Percentiles rank a stretch among this genome's conserved stretches.
Evolutionary conservation across 2,888 invertebrate species (phyloP).

Genomic region (Penaeus monodon): DNA sequence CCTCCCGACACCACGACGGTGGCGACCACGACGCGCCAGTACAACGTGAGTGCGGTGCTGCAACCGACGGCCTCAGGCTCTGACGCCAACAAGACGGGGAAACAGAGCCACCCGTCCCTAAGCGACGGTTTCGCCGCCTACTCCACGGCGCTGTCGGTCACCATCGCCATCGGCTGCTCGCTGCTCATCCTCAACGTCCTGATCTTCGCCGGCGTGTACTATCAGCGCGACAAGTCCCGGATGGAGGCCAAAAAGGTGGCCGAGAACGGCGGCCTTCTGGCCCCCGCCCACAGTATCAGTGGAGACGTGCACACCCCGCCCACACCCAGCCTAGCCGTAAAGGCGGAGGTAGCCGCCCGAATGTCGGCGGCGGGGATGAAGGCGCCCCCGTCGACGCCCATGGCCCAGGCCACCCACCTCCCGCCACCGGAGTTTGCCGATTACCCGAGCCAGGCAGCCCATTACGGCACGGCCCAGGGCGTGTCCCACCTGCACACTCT

Average conservation of each 20-base stretch:
- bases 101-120: slow-evolving; percentile 61
- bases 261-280: slow-evolving; percentile 63
- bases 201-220: slow-evolving; percentile 94
- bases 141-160: slow-evolving; percentile 90
- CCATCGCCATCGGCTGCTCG: slow-evolving; percentile 94
- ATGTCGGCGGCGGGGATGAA: slow-evolving; percentile 43
- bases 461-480: slow-evolving; percentile 58
- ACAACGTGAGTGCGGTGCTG: slow-evolving; percentile 64
- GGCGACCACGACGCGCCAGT: slow-evolving; percentile 57
- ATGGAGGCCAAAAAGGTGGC: slow-evolving; percentile 64
- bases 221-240: slow-evolving; percentile 75
- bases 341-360: slow-evolving; percentile 43
- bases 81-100: slow-evolving; percentile 68
- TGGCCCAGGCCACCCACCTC: slow-evolving; percentile 75
- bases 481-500: slow-evolving; percentile 62
- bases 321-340: slow-evolving; percentile 47
- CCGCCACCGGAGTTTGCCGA: slow-evolving; percentile 89
- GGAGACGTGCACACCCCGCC: slow-evolving; percentile 59
- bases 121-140: slow-evolving; percentile 91
- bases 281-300: slow-evolving; percentile 63
- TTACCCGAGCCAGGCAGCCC: slow-evolving; percentile 73
- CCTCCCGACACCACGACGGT: slow-evolving; percentile 64
- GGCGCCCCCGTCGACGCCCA: slow-evolving; percentile 52
- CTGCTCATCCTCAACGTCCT: slow-evolving; percentile 90
- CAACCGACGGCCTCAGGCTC: slow-evolving; percentile 69